These are phyloP conservation scores for Dichetophora obliterata DNA, from an alignment of 2,888 invertebrate species.

Conservation along the genomic window DNA sequence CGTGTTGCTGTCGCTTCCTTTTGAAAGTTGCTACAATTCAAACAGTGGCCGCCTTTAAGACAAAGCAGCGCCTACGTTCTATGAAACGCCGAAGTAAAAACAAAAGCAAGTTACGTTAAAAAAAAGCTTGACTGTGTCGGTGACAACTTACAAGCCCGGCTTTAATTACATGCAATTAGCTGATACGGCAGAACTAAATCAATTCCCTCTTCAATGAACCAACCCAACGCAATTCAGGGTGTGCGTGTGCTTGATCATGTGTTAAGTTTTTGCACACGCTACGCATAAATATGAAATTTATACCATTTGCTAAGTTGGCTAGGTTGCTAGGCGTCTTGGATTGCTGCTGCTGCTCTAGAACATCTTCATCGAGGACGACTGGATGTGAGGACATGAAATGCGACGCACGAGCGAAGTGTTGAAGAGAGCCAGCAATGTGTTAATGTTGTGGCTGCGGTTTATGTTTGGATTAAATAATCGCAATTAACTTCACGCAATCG, in stretches of 20 bases:
- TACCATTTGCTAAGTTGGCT: too few species aligned
- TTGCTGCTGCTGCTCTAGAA: not conserved
- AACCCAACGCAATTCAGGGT: not conserved
- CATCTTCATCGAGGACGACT: not conserved
- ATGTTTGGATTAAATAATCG: slow-evolving; percentile 30
- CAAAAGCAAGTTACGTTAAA: too few species aligned
- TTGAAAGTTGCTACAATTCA: not conserved
- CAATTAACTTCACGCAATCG: slow-evolving; percentile 33
- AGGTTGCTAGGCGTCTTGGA: not conserved
- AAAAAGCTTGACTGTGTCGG: not conserved
- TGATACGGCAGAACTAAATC: not conserved
- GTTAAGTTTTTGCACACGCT: slow-evolving; percentile 4
- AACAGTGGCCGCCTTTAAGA: not conserved
- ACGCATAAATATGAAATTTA: slow-evolving; percentile 8
- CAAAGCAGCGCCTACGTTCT: too few species aligned
- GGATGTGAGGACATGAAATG: too few species aligned
- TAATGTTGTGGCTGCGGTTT: slow-evolving; percentile 3
- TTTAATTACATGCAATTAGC: slow-evolving; percentile 33
- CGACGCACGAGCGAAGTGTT: not conserved
- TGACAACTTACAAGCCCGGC: not conserved
- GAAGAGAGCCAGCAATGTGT: not conserved
- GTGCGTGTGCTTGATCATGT: slow-evolving; percentile 1
- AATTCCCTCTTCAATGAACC: not conserved
- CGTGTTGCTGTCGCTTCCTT: slow-evolving; percentile 8
- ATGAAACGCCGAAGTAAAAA: too few species aligned